Conservation (phyloP, 2,888 invertebrate species). For the Azorinus chamasolen region DNA sequence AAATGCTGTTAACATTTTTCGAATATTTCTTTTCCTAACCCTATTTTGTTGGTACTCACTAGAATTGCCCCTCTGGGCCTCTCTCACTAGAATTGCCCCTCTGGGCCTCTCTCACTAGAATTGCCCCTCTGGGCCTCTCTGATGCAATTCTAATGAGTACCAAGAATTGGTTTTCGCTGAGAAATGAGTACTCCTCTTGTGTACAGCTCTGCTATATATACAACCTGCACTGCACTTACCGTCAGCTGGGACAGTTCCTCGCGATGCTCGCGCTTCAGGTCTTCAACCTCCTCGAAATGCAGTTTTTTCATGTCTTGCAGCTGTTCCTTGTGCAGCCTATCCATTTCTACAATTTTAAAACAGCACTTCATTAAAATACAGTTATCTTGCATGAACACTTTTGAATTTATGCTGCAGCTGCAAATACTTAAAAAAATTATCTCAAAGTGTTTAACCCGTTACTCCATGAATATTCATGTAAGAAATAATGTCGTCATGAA, state of each 20-base stretch:
- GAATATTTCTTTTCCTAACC: too few relatives aligned
- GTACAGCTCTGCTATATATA: too few relatives aligned
- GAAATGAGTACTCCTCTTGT: too few relatives aligned
- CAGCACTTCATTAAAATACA: not conserved
- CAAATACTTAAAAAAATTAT: too few relatives aligned
- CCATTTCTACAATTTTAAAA: conserved; percentile 78
- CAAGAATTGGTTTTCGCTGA: not conserved
- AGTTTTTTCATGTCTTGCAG: conserved; percentile 67
- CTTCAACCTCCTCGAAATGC: conserved; percentile 75
- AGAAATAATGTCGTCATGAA: too few relatives aligned
- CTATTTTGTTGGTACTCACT: not conserved
- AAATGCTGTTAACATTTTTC: too few relatives aligned
- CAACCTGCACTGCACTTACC: conserved; percentile 58
- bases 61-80: too few relatives aligned
- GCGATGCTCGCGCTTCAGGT: conserved; percentile 58
- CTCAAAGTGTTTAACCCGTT: too few relatives aligned
- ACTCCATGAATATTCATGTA: too few relatives aligned
- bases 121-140: too few relatives aligned
- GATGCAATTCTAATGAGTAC: not conserved
- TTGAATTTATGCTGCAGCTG: too few relatives aligned
- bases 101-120: too few relatives aligned
- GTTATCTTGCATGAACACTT: not conserved
- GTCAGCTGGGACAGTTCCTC: conserved; percentile 61
- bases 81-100: not conserved
- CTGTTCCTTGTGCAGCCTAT: conserved; percentile 76